Conservation (phyloP, 2,113 vertebrate species). For the Bagarius yarrelli region DNA sequence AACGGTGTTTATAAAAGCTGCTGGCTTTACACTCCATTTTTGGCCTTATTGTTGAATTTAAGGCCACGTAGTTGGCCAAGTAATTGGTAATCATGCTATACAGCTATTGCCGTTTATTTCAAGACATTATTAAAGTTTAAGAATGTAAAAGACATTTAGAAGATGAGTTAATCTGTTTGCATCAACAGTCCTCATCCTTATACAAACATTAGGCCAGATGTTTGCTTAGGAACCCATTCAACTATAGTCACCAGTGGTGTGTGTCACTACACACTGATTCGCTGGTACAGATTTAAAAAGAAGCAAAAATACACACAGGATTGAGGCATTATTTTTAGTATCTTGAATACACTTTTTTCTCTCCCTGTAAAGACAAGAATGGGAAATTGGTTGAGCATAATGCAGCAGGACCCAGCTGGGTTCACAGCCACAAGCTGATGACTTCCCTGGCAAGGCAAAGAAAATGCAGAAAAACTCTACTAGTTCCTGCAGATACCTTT, state of each 20-base stretch:
- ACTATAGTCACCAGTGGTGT: background rate
- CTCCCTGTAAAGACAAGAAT: background rate
- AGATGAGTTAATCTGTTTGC: background rate
- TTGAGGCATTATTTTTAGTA: background rate
- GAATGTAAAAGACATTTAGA: background rate
- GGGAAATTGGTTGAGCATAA: background rate
- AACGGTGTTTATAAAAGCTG: background rate
- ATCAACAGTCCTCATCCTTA: background rate
- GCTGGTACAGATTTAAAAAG: background rate
- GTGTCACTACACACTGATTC: background rate
- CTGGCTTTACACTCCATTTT: background rate
- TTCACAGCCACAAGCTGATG: slow-evolving; percentile 13
- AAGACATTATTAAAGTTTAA: background rate
- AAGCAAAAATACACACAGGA: background rate
- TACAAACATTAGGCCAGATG: background rate
- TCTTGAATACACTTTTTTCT: background rate
- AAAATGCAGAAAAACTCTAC: background rate
- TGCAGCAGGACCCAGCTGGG: slow-evolving; percentile 15
- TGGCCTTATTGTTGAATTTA: background rate
- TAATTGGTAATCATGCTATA: background rate
- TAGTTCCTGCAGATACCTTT: background rate
- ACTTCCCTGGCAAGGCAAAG: background rate
- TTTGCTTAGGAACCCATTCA: background rate
- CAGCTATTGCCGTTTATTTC: background rate
- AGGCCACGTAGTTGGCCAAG: background rate